Base-by-base conservation (phyloP, 2,888 invertebrate species). In the Meiosimyza platycephala region DNA sequence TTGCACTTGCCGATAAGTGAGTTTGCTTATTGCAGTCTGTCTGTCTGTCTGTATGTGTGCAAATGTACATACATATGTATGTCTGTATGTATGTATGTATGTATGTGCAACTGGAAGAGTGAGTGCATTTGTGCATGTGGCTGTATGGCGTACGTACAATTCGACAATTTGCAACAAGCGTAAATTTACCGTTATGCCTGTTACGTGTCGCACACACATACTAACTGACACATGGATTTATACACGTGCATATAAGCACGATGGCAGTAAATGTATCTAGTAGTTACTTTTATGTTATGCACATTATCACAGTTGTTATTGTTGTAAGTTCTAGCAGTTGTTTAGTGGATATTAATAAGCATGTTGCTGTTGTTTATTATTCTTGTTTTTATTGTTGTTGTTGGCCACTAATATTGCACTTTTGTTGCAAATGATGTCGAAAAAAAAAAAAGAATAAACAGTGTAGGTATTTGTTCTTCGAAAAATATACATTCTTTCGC, bases 181-280 rank as follows among this genome's bases (percentile, higher is more conserved):
- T 57, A 68, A 72, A 72, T 69, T 16, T 55, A 72, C 74, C 74
- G 74, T 74, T 74, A 62, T 65, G 57, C 64, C 55, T 64, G 68
- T 71, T 65, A 65, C 59, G 64, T 65, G 65, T 64, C 47, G 6
- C 52, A 12, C 16, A 12, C 16, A 54, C 40, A 52, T 40, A 16
- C 16, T 54, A 52, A 40, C 28, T 28, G 11, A 22, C 13, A 60
- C 28, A 60, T 7, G 28, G 33, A 22, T 12, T 9, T 33, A 28
- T 60, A 28, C 33, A 12, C 64, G 51, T 51, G 51, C 50, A 51
- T 6, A 63, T 40, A n/a, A n/a, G 33, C 28, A 33, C 15, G 9
- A 40, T 9, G 6, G 40, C 40, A 40, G 40, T 40, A 40, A 40
- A 40, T 40, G 12, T 50, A 64, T 22, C 51, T 64, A 3, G 51